phyloP scores from a whole-genome alignment of 2,888 invertebrate species.

The Trichogramma dendrolimi region DNA sequence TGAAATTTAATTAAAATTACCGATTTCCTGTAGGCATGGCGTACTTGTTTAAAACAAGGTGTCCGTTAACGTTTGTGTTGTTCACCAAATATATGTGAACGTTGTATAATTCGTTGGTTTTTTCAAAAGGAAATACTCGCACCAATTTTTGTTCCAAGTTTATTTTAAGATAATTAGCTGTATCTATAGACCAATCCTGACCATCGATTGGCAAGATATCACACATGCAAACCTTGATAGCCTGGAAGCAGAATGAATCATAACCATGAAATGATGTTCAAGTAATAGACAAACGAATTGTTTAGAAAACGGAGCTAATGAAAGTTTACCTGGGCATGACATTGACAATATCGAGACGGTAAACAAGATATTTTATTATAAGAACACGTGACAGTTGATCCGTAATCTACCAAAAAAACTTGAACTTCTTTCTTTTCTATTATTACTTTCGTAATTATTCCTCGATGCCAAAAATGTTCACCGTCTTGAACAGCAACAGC shows the following conservation, averaged over 20 bases:
- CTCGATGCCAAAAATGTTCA: conserved; percentile 53
- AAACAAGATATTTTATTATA: conserved; percentile 57
- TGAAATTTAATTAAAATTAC: conserved; percentile 44
- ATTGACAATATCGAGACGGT: conserved; percentile 44
- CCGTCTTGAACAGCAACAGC: conserved; percentile 54
- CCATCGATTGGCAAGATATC: conserved; percentile 50
- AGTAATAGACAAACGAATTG: background rate
- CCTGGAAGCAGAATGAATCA: conserved; percentile 35
- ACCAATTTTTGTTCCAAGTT: conserved; percentile 41
- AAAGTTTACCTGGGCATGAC: conserved; percentile 55
- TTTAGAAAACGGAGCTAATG: background rate
- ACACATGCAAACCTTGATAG: conserved; percentile 39
- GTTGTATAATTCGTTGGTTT: conserved; percentile 32
- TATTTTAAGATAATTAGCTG: conserved; percentile 47
- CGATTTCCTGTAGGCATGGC: conserved; percentile 55
- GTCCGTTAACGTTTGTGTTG: conserved; percentile 56
- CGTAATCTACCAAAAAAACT: conserved; percentile 64
- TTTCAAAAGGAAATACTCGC: conserved; percentile 48
- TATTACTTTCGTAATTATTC: conserved; percentile 53
- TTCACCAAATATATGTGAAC: conserved; percentile 37
- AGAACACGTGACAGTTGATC: conserved; percentile 54
- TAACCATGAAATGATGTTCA: no score
- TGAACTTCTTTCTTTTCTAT: conserved; percentile 54
- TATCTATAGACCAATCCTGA: conserved; percentile 48
- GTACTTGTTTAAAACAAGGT: conserved; percentile 54